These are phyloP conservation scores for Brachionus calyciflorus DNA, from an alignment of 1,140 invertebrate species.

Conservation along the genomic window DNA sequence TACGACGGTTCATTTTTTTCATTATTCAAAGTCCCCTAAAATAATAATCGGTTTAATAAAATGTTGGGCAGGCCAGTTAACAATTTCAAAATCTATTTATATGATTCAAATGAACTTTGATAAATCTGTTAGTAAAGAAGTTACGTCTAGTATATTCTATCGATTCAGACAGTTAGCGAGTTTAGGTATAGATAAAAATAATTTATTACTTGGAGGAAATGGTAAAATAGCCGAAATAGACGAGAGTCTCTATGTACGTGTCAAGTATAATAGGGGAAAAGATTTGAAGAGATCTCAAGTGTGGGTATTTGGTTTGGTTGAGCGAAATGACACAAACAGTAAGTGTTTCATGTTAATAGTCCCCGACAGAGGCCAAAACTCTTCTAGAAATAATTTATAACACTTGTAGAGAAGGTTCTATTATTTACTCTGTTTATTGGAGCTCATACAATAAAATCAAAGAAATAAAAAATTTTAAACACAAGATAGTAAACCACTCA, in stretches of 20 bases:
- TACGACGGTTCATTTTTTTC: too few species aligned
- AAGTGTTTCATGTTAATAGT: not conserved
- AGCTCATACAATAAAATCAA: not conserved
- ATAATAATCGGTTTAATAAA: too few species aligned
- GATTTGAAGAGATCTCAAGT: not conserved
- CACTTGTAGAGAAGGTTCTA: not conserved
- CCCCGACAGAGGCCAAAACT: not conserved
- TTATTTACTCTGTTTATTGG: not conserved
- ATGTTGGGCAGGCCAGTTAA: slow-evolving; percentile 2
- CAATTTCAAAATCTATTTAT: not conserved
- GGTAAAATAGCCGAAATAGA: too few species aligned
- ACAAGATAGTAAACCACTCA: too few species aligned
- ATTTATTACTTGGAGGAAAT: not conserved
- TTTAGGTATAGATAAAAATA: not conserved
- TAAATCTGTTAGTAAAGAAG: not conserved
- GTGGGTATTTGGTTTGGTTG: not conserved
- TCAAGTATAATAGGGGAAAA: not conserved
- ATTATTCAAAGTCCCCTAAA: not conserved
- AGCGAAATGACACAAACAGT: not conserved
- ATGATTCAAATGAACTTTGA: not conserved
- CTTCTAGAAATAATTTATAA: not conserved
- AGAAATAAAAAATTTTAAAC: not conserved
- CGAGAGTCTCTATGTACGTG: not conserved
- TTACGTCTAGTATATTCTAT: not conserved
- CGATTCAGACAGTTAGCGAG: not conserved